phyloP scores from a whole-genome alignment of 2,113 vertebrate genomes.

The Limnothrissa miodon region DNA sequence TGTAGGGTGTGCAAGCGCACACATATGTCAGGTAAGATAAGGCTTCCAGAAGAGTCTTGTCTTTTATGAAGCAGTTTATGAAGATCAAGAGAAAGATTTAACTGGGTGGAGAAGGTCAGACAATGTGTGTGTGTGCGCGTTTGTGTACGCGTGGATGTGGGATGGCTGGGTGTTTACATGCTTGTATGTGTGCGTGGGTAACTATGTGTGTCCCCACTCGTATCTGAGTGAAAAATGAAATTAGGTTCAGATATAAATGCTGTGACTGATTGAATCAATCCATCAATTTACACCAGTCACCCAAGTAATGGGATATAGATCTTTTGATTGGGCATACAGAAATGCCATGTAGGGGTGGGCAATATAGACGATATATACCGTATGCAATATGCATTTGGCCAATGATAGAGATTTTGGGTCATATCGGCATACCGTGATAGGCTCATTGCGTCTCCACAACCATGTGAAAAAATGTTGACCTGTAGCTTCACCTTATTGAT shows the following conservation, averaged over 20 bases:
- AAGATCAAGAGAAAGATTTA: background rate
- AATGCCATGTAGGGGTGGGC: background rate
- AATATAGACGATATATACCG: too few relatives aligned
- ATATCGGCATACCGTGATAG: too few relatives aligned
- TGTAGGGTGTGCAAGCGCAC: background rate
- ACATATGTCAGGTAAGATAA: background rate
- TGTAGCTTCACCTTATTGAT: too few relatives aligned
- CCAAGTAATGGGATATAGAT: background rate
- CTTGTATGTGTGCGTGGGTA: background rate
- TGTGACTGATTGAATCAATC: background rate
- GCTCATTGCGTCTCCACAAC: too few relatives aligned
- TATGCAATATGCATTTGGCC: too few relatives aligned
- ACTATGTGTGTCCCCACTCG: background rate
- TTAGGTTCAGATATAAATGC: background rate
- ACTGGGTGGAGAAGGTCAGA: background rate
- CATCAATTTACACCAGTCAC: background rate
- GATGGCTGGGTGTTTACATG: background rate
- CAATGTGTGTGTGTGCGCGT: background rate
- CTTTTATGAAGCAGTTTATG: conserved; percentile 4
- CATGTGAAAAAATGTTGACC: too few relatives aligned
- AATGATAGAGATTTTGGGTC: too few relatives aligned
- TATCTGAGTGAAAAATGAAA: background rate
- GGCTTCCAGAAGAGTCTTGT: background rate
- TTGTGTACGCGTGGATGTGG: background rate
- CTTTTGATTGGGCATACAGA: background rate